Evolutionary conservation across 23 tunicate species (phyloP).

Genomic region (Ascidia mentula): DNA sequence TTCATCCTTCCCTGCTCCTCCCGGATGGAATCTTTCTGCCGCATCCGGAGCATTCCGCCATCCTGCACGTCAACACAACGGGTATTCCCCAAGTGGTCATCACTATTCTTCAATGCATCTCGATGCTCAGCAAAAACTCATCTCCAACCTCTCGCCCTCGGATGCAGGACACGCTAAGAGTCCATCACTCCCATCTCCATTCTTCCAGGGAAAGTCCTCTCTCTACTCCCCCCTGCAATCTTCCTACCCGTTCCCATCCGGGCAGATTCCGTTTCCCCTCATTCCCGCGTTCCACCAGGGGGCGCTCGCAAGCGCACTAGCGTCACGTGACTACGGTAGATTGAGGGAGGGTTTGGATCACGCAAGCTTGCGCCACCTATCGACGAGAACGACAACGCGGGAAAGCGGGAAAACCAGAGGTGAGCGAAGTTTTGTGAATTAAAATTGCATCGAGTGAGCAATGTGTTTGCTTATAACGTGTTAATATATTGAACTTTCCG

Average conservation of each 20-base stretch:
- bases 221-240: slow-evolving; percentile 7
- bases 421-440: not conserved
- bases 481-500: not conserved
- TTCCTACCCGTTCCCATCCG: slow-evolving; percentile 13
- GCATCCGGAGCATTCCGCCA: slow-evolving; percentile 5
- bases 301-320: slow-evolving; percentile 28
- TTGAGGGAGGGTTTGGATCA: slow-evolving; percentile 11
- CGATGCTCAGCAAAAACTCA: not conserved
- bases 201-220: not conserved
- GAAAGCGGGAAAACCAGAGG: slow-evolving; percentile 32
- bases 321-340: slow-evolving; percentile 23
- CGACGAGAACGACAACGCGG: slow-evolving; percentile 41
- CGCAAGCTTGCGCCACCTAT: not conserved
- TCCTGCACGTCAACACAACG: not conserved
- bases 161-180: not conserved
- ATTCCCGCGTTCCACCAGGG: slow-evolving; percentile 29
- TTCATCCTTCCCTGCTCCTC: not conserved
- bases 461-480: not conserved
- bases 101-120: slow-evolving; percentile 1
- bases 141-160: not conserved
- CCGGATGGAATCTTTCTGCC: not conserved
- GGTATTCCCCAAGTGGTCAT: not conserved
- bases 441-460: not conserved
- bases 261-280: slow-evolving; percentile 29
- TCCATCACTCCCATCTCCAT: not conserved